Evolutionary conservation across 2,888 invertebrate genomes (phyloP).

Genomic region (Euplexia lucipara): DNA sequence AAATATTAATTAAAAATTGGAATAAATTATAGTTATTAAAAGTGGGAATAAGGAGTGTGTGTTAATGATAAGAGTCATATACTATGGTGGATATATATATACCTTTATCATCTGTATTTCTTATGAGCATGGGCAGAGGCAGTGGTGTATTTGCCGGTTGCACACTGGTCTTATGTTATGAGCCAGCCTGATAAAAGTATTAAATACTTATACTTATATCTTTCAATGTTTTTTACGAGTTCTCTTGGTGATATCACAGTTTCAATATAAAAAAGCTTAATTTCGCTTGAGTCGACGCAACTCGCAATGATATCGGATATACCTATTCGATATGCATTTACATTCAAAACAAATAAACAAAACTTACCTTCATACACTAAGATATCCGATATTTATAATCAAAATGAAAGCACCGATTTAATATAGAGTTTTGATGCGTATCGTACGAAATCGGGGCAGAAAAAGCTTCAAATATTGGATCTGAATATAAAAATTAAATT

Average conservation of each 20-base stretch:
- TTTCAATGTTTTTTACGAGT: neutral
- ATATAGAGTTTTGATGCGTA: conserved; percentile 47
- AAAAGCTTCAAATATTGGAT: conserved; percentile 22
- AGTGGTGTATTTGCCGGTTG: neutral
- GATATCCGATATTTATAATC: conserved; percentile 52
- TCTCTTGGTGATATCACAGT: neutral
- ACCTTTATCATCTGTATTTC: no score
- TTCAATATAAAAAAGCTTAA: neutral
- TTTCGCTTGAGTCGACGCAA: neutral
- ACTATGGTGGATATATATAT: no score
- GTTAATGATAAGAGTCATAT: no score
- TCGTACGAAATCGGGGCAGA: conserved; percentile 23
- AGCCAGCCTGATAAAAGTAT: neutral
- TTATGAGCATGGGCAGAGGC: no score
- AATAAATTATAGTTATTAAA: no score
- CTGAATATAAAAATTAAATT: conserved; percentile 8
- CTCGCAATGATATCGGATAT: conserved; percentile 25
- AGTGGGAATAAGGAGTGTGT: no score
- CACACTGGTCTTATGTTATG: no score
- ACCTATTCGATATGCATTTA: conserved; percentile 31
- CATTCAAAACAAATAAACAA: conserved; percentile 43
- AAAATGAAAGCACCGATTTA: conserved; percentile 44
- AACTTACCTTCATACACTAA: conserved; percentile 31
- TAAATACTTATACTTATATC: no score
- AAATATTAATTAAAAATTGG: no score